These are phyloP conservation scores for Coptodon rendalli DNA, from an alignment of 2,113 vertebrate species.

Conservation along the genomic window DNA sequence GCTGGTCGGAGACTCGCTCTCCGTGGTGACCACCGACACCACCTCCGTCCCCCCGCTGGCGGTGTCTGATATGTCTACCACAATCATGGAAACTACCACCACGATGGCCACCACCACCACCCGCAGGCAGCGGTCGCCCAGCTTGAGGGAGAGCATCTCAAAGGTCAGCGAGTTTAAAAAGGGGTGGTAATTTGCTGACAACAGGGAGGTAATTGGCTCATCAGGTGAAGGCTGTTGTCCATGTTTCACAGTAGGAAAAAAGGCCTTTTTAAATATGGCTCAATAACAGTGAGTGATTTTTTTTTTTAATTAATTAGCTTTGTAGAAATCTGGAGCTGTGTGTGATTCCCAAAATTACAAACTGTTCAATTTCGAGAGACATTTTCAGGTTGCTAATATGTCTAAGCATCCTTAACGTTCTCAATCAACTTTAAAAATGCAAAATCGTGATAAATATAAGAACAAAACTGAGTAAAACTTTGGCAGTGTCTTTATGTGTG, in stretches of 20 bases:
- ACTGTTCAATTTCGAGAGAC: neutral
- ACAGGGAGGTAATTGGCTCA: neutral
- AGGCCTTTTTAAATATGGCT: neutral
- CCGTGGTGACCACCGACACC: constrained; percentile 83
- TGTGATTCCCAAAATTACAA: neutral
- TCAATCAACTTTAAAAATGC: neutral
- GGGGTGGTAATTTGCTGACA: neutral
- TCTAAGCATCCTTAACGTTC: neutral
- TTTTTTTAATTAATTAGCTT: neutral
- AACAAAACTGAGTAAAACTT: neutral
- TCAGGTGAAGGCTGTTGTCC: neutral
- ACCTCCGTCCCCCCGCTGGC: constrained; percentile 86
- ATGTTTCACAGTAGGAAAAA: neutral
- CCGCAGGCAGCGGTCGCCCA: constrained; percentile 85
- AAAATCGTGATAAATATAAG: neutral
- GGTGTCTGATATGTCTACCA: constrained; percentile 90
- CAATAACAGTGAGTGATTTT: neutral
- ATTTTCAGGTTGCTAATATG: neutral
- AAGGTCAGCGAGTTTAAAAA: constrained; percentile 72
- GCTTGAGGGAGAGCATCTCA: constrained; percentile 86
- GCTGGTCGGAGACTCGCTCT: constrained; percentile 86
- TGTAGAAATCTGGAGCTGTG: neutral
- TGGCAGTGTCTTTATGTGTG: neutral
- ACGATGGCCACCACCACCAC: constrained; percentile 94
- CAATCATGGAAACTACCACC: constrained; percentile 94